Base-by-base conservation (phyloP, 1,140 invertebrate genomes). In the Campoletis sonorensis region DNA sequence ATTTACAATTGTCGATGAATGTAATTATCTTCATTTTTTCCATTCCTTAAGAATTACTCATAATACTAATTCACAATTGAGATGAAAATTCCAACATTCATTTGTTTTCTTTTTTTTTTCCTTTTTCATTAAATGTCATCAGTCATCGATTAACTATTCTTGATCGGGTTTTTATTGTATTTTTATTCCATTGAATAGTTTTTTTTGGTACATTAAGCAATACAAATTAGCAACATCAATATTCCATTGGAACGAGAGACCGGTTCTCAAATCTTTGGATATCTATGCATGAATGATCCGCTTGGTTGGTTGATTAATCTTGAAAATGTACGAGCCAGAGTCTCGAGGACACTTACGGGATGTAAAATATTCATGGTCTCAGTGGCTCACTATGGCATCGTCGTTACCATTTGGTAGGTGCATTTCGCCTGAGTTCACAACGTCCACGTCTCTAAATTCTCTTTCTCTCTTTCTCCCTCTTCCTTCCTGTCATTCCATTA, bases 331-430 rank as follows among this genome's bases (percentile, higher is more conserved):
- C 82, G 78, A 26, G 33, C 76, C 45, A 72, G 40, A 26, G 58
- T 13, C 78, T 71, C 68, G 76, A 75, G 80, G 83, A 88, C 81
- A 86, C 87, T 88, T 86, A 86, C 81, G 40, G 30, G 27, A 61
- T 30, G 78, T 87, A 79, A 87, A 88, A 87, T 87, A 88, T 88
- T 88, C 86, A 88, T 87, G 80, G 71, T 81, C 21, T 40, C 37
- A 10, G 21, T 79, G 71, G n/a, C 61, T 79, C 61, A 13, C 23
- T 40, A 68, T 33, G 23, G 33, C 61, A 67, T n/a, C 40, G 49
- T 45, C 58, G 30, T 45, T 76, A 61, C 51, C 54, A 77, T 77
- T 33, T 61, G 58, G 33, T 8, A 37, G 61, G 49, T 78, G 76
- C 76, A 78, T 78, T 78, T 78, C 30, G 21, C n/a, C 33, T 64